Evolutionary conservation across 2,797 vertebrate species (phyloP).

Genomic region (Falco berigora): DNA sequence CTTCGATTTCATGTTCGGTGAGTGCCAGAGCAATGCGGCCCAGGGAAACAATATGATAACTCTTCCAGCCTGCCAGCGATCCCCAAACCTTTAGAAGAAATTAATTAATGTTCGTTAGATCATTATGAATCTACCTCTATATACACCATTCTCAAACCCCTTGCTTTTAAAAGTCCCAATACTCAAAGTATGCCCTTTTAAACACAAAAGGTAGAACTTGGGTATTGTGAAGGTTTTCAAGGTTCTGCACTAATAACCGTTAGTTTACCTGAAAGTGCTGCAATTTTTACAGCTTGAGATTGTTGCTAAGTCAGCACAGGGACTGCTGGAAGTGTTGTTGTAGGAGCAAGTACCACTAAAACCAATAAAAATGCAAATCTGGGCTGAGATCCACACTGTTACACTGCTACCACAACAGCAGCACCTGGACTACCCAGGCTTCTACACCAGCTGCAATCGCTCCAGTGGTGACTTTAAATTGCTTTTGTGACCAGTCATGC

Average conservation of each 20-base stretch:
- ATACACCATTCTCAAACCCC: not conserved
- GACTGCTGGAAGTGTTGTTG: not conserved
- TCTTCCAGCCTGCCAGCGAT: constrained; percentile 65
- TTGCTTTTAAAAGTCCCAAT: not conserved
- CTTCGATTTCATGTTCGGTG: constrained; percentile 66
- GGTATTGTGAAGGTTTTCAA: not conserved
- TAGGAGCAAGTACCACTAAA: not conserved
- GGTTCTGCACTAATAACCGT: not conserved
- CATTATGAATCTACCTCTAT: not conserved
- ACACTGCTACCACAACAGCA: not conserved
- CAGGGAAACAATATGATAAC: constrained; percentile 69
- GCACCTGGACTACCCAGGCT: not conserved
- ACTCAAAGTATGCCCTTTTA: not conserved
- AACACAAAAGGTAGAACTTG: not conserved
- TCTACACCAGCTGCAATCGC: fast-evolving
- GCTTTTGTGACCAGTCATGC: not conserved
- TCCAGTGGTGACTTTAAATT: not conserved
- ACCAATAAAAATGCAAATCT: not conserved
- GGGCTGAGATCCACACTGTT: not conserved
- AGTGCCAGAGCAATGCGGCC: constrained; percentile 72
- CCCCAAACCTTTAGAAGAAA: constrained; percentile 70
- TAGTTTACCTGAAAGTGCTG: not conserved
- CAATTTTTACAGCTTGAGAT: not conserved
- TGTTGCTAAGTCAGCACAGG: not conserved
- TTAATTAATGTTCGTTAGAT: not conserved